Evolutionary conservation across 2,888 invertebrate species (phyloP).

Genomic region (Cerceris ruficornis): DNA sequence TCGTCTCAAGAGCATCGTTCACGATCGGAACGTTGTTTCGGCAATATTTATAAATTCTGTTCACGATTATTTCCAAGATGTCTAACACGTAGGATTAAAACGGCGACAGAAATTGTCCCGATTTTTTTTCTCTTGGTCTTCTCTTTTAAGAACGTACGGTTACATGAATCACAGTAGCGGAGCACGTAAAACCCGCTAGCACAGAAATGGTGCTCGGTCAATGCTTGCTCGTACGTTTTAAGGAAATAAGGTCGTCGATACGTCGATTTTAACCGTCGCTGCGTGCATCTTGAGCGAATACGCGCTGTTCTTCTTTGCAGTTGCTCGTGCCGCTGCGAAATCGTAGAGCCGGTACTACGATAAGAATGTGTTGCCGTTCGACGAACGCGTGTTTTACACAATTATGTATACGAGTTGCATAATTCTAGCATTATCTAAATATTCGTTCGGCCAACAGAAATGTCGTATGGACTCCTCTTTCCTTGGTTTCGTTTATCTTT

Average conservation of each 20-base stretch:
- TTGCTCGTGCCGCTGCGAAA: slow-evolving; percentile 19
- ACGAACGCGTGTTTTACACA: neutral
- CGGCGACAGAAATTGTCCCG: slow-evolving; percentile 38
- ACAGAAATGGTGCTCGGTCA: slow-evolving; percentile 64
- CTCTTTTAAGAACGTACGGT: slow-evolving; percentile 37
- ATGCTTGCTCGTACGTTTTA: slow-evolving; percentile 60
- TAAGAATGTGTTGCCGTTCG: too few relatives aligned
- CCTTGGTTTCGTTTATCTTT: too few relatives aligned
- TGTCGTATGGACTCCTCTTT: too few relatives aligned
- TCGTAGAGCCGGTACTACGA: too few relatives aligned
- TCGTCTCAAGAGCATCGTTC: neutral
- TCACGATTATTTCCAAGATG: neutral
- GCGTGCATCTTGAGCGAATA: slow-evolving; percentile 26
- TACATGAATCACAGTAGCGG: slow-evolving; percentile 56
- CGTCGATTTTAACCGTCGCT: slow-evolving; percentile 63
- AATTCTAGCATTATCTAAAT: neutral
- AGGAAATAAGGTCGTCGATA: slow-evolving; percentile 69
- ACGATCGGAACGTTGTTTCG: neutral
- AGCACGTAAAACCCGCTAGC: slow-evolving; percentile 65
- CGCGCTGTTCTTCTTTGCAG: slow-evolving; percentile 41
- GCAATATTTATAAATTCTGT: neutral
- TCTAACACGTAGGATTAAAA: neutral
- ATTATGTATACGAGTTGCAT: neutral
- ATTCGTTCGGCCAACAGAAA: too few relatives aligned
- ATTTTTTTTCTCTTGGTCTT: slow-evolving; percentile 35